Evolutionary conservation across 92 coral and sea anemone genomes (phyloP), one percentile per base, ranked within the genome.

Genomic region (Meandrina meandrites): DNA sequence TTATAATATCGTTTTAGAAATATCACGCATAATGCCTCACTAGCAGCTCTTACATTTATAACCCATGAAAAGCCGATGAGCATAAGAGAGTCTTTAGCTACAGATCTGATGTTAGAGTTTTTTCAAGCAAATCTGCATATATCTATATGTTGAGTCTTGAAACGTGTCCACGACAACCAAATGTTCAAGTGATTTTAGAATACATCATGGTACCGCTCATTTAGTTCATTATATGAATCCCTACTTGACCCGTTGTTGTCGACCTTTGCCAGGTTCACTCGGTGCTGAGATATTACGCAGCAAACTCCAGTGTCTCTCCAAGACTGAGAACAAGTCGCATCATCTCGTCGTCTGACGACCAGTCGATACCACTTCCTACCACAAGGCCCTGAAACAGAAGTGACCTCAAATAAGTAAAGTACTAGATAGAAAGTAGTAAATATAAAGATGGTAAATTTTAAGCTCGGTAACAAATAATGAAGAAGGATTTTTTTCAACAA

Each of bases 321-420:
- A 93, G 88, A 78, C 95, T 92, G 11, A 97, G 92, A 62, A 97
- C 97, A 83, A 93, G 92, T 14, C 80, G 87, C 78, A 94, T 88
- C 74, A 90, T 88, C 50, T 91, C 87, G 27, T 95, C 94, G 66
- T 97, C 98, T 79, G 92, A 87, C 76, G 97, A 95, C 98, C 98
- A 97, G 96, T 97, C 93, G 32, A 95, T 81, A 66, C 92, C 98
- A 75, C 99, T 97, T 60, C 97, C 99, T 81, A 97, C 95, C n/a
- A 97, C 83, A 74, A 97, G 74, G 30, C 93, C 96, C 99, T 97
- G 82, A 48, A 78, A 90, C 13, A 40, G 19, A 13, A 67, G 36
- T 11, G 18, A 17, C 28, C 8, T 71, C 47, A 71, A 5, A 32
- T 71, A 45, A 31, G 60, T 57, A 37, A 79, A 24, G 64, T 18